Conservation (phyloP, 2,888 invertebrate genomes). For the Ochropleura leucogaster region DNA sequence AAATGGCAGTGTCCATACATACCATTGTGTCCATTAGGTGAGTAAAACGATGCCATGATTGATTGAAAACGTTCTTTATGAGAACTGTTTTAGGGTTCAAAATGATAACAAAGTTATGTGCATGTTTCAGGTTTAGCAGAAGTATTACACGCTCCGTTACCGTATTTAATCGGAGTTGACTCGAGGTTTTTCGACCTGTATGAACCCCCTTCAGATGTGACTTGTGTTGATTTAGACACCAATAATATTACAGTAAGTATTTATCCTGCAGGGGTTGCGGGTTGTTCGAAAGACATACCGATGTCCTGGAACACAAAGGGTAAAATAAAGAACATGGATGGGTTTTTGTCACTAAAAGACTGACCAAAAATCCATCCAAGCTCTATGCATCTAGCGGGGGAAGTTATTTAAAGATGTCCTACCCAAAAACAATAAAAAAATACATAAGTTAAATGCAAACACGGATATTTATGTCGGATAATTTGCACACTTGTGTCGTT, state of each 20-base stretch:
- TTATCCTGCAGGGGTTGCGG: no score
- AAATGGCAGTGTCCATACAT: constrained; percentile 99
- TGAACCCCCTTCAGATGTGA: constrained; percentile 98
- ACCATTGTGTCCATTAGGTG: constrained; percentile 98
- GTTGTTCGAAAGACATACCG: no score
- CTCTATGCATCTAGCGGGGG: no score
- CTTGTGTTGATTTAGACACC: constrained; percentile 99
- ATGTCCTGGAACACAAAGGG: no score
- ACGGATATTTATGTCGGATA: no score
- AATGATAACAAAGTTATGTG: neutral
- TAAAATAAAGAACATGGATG: no score
- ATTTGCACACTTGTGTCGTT: no score
- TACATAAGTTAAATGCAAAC: no score
- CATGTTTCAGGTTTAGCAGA: constrained; percentile 94
- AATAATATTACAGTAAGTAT: constrained; percentile 96
- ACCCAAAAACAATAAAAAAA: no score
- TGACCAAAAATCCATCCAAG: no score
- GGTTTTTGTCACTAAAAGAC: no score
- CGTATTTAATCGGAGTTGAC: constrained; percentile 99
- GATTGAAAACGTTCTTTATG: neutral
- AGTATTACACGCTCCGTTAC: constrained; percentile 98
- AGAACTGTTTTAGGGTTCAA: fast-evolving
- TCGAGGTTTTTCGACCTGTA: constrained; percentile 99
- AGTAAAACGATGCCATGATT: constrained; percentile 58
- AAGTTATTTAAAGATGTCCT: no score